Evolutionary conservation across 1,140 invertebrate genomes (phyloP).

Genomic region (Drosophila rufa): DNA sequence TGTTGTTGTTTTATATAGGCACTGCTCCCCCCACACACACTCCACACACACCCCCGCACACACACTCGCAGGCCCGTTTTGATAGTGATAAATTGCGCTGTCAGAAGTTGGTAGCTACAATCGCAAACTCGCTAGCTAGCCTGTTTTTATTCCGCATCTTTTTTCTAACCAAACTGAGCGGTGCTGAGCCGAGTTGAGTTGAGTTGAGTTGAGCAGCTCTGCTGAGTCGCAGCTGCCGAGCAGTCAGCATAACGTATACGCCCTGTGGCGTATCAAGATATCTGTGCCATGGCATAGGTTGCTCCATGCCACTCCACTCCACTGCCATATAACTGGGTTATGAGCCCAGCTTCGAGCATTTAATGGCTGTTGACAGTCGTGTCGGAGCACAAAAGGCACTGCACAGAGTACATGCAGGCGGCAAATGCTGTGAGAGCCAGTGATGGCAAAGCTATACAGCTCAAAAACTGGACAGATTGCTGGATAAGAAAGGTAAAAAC

Average conservation of each 20-base stretch:
- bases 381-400: slow-evolving; percentile 65
- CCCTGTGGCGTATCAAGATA: slow-evolving; percentile 55
- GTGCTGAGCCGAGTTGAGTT: slow-evolving; percentile 5
- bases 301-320: slow-evolving; percentile 13
- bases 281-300: slow-evolving; percentile 73
- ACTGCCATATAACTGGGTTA: slow-evolving; percentile 58
- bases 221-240: slow-evolving; percentile 53
- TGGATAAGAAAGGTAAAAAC: not conserved
- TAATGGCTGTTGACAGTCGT: slow-evolving; percentile 84
- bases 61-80: slow-evolving; percentile 50
- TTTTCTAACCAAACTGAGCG: slow-evolving; percentile 28
- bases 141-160: slow-evolving; percentile 35
- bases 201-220: slow-evolving; percentile 5
- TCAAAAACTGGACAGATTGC: not conserved
- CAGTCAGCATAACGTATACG: slow-evolving; percentile 47
- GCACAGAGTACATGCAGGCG: not conserved
- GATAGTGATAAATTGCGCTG: slow-evolving; percentile 83
- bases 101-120: slow-evolving; percentile 81
- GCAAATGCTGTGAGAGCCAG: slow-evolving; percentile 2
- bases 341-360: slow-evolving; percentile 74
- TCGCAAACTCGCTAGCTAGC: slow-evolving; percentile 49
- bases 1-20: slow-evolving; percentile 68
- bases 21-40: slow-evolving; percentile 49
- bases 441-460: not conserved
- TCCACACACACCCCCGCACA: slow-evolving; percentile 17